Percentiles rank a stretch among this genome's conserved stretches.
Evolutionary conservation across 2,797 vertebrate genomes (phyloP).

Genomic region (Chaunax sp.): DNA sequence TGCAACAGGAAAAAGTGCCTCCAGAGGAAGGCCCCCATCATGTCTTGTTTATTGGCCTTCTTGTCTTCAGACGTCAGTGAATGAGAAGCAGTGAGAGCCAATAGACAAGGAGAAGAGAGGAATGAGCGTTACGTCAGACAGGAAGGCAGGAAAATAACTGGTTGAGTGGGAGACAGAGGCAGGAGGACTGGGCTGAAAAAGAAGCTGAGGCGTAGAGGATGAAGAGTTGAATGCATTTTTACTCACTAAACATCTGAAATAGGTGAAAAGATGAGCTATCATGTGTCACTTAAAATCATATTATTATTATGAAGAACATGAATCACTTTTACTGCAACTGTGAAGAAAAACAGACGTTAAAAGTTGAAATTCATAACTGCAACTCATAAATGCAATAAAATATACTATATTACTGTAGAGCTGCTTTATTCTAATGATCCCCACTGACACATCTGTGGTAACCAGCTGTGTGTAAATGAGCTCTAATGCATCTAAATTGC

Average conservation of each 20-base stretch:
- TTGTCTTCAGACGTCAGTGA: conserved; percentile 78
- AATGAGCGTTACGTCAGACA: conserved; percentile 74
- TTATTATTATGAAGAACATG: too few species aligned
- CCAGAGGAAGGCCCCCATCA: too few species aligned
- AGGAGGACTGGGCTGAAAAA: conserved; percentile 79
- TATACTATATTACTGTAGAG: background rate
- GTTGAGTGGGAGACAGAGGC: conserved; percentile 70
- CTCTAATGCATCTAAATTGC: too few species aligned
- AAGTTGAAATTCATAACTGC: background rate
- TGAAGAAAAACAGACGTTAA: conserved; percentile 12
- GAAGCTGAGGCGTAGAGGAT: conserved; percentile 87
- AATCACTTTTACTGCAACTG: conserved; percentile 25
- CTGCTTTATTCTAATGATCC: background rate
- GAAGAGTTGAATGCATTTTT: conserved; percentile 99
- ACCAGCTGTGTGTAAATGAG: too few species aligned
- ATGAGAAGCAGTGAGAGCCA: conserved; percentile 89
- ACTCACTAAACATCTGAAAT: conserved; percentile 86
- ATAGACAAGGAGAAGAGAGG: conserved; percentile 86
- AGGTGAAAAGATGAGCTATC: conserved; percentile 5
- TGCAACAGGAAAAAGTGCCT: conserved; percentile 88
- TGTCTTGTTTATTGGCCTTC: conserved; percentile 88
- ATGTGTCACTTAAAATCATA: conserved; percentile 2
- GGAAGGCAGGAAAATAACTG: conserved; percentile 46
- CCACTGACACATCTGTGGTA: too few species aligned
- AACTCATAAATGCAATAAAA: too few species aligned